phyloP scores from a whole-genome alignment of 2,113 vertebrate genomes.

The Osmerus mordax region DNA sequence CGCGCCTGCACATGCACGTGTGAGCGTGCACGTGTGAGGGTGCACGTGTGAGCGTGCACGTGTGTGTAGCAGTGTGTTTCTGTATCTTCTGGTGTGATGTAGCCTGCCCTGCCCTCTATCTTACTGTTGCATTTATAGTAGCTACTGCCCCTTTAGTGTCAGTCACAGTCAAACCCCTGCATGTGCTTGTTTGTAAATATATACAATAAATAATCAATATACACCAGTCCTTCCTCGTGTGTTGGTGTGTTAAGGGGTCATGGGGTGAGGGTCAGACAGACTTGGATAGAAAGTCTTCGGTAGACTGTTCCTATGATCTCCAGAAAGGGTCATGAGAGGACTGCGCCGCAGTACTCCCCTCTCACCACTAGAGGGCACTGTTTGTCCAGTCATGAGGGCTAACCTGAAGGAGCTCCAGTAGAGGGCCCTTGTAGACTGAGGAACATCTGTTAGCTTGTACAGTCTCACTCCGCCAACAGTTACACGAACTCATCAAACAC shows the following conservation, averaged over 20 bases:
- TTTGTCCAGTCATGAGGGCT: constrained; percentile 19
- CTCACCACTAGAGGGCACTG: constrained; percentile 65
- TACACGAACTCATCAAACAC: constrained; percentile 21
- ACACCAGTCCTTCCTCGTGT: constrained; percentile 39
- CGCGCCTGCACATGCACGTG: constrained; percentile 6
- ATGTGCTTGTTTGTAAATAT: constrained; percentile 82
- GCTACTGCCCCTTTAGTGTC: constrained; percentile 63
- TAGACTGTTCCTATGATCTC: constrained; percentile 24
- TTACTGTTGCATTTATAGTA: constrained; percentile 56
- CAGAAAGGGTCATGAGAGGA: constrained; percentile 63
- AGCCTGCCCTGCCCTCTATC: constrained; percentile 61
- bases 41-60: constrained; percentile 31
- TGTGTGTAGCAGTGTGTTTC: constrained; percentile 51
- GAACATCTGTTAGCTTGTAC: not conserved
- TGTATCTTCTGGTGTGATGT: constrained; percentile 63
- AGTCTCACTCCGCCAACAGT: not conserved
- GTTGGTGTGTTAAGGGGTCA: too few species aligned
- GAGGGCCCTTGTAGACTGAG: not conserved
- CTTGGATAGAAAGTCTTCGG: too few species aligned
- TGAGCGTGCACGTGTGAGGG: constrained; percentile 27
- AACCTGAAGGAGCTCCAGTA: not conserved
- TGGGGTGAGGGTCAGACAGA: too few species aligned
- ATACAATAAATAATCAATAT: constrained; percentile 70
- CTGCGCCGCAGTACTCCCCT: constrained; percentile 41
- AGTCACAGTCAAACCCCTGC: constrained; percentile 69